A percentile compares a stretch with the other conserved stretches of the same genome.
Conservation (phyloP, 2,888 invertebrate species). For the Elegia similella region DNA sequence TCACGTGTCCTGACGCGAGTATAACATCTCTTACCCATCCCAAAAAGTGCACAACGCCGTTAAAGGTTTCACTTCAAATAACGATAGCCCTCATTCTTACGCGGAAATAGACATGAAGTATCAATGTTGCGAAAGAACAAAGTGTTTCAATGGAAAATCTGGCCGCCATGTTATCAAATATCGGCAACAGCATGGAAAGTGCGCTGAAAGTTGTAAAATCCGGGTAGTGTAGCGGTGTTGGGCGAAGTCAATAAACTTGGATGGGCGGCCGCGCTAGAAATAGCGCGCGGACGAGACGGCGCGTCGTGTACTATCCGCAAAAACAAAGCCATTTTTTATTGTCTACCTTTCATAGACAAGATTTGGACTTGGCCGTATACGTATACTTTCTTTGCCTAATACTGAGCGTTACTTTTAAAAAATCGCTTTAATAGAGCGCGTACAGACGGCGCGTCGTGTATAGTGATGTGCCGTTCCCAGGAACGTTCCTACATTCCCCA, state of each 20-base stretch:
- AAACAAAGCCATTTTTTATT: neutral
- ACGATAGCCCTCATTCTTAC: no score
- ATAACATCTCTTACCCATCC: no score
- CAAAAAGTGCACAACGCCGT: no score
- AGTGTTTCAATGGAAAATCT: neutral
- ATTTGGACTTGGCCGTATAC: neutral
- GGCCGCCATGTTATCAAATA: constrained; percentile 16
- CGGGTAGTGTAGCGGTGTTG: constrained; percentile 45
- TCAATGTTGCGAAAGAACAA: neutral
- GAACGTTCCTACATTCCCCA: no score
- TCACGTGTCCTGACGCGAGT: no score
- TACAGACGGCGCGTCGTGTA: no score
- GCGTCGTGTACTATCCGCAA: constrained; percentile 51
- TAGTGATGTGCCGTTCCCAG: no score
- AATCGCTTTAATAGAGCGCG: no score
- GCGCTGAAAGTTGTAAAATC: constrained; percentile 52
- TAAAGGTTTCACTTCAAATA: no score
- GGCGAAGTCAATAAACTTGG: constrained; percentile 76
- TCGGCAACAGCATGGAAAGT: constrained; percentile 27
- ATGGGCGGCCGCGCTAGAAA: constrained; percentile 74
- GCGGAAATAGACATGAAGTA: no score
- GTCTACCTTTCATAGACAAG: neutral
- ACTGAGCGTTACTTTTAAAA: no score
- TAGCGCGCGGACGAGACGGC: constrained; percentile 64
- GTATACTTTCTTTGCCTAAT: no score